A percentile compares a stretch with the other conserved stretches of the same genome.
Evolutionary conservation across 92 coral and sea anemone species (phyloP).

Genomic region (Parazoanthus atlanticus): DNA sequence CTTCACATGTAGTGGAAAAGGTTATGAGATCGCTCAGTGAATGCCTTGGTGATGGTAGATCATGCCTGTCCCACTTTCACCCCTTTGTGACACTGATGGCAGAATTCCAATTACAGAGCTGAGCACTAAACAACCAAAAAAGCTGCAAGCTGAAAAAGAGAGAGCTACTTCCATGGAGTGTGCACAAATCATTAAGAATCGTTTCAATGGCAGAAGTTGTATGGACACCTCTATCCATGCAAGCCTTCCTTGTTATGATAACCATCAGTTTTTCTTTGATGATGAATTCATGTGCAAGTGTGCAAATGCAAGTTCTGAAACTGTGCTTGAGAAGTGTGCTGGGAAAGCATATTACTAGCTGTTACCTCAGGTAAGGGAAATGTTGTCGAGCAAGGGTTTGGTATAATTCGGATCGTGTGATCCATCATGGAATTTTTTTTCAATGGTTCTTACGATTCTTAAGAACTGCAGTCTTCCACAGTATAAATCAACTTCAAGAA

Average conservation of each 20-base stretch:
- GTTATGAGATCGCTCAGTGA: constrained; percentile 73
- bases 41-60: constrained; percentile 66
- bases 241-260: constrained; percentile 26
- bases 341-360: constrained; percentile 50
- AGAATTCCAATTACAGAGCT: constrained; percentile 32
- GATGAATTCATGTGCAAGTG: constrained; percentile 56
- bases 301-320: constrained; percentile 23
- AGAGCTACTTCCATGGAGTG: constrained; percentile 20
- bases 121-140: constrained; percentile 42
- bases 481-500: too few relatives aligned
- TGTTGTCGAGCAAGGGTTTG: too few relatives aligned
- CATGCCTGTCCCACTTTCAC: constrained; percentile 47
- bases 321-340: constrained; percentile 44
- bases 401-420: too few relatives aligned
- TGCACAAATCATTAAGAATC: constrained; percentile 31
- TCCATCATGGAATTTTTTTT: too few relatives aligned
- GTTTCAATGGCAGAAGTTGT: constrained; percentile 41
- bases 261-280: constrained; percentile 50
- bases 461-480: too few relatives aligned
- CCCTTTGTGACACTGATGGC: constrained; percentile 34
- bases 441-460: too few relatives aligned
- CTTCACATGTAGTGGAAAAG: constrained; percentile 58
- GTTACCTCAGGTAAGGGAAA: too few relatives aligned
- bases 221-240: constrained; percentile 53
- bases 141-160: constrained; percentile 32